Base-by-base conservation (phyloP, 2,113 vertebrate species). In the Gallinago undulata region DNA sequence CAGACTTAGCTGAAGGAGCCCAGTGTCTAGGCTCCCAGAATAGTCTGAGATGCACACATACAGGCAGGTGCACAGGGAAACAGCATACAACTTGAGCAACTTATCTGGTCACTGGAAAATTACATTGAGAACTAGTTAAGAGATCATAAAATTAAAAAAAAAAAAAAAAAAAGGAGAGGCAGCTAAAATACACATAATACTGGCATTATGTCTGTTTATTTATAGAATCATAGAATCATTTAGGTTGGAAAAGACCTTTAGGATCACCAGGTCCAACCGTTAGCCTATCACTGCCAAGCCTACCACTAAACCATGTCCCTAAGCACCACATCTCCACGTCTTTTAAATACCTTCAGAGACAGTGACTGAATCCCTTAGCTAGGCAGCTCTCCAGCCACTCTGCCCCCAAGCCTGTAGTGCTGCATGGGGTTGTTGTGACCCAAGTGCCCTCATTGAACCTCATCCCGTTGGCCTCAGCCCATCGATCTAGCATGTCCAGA, bases 161-260 rank as follows among this genome's bases (percentile, higher is more conserved):
- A 39, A 33, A 18, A 17, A 2, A 9, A 11, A 6, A 15, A 39
- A 18, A 24, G 4, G 5, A 37, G 2, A 1, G 1, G 7, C 13
- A 41, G 4, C 8, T 73, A 55, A 93, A 94, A 82, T 37, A n/a
- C 11, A 24, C 13, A 35, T 23, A 11, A 30, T 62, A 10, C 18
- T 83, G 41, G 7, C 6, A 8, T 62, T 60, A 15, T 47, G 11
- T 30, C 74, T 74, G 6, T 48, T 66, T 77, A 19, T 84, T 63
- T 39, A 63, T 28, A 28, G 60, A 39, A 63, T 62, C 60, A 39
- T 8, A 39, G 35, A 39, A 37, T 62, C 23, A 37, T 7, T 35
- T 60, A 35, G n/a, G 22, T 59, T n/a, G 57, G 57, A n/a, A 59
- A n/a, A 22, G n/a, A 35, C 57, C 57, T 24, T 25, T 60, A 60